These are phyloP conservation scores for Pseudomyrmex pallidus DNA, from an alignment of 1,140 invertebrate species.

Conservation along the genomic window DNA sequence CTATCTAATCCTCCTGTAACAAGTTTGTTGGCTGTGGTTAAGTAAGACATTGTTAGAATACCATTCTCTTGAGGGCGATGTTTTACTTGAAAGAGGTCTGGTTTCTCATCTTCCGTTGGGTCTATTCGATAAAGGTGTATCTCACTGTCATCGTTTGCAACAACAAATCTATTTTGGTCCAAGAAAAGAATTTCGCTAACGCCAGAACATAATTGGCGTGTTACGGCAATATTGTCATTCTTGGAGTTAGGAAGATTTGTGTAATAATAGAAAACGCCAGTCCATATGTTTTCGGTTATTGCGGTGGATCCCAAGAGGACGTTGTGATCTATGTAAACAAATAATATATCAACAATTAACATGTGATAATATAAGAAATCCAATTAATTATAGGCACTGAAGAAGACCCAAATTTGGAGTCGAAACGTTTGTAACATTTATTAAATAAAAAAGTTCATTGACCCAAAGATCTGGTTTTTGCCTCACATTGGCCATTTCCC, in stretches of 20 bases:
- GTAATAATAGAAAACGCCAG: constrained; percentile 79
- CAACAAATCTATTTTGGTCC: constrained; percentile 75
- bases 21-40: constrained; percentile 69
- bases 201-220: constrained; percentile 73
- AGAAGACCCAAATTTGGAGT: too few relatives aligned
- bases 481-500: too few relatives aligned
- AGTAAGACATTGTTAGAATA: constrained; percentile 76
- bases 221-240: constrained; percentile 63
- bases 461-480: too few relatives aligned
- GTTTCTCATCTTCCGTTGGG: constrained; percentile 29
- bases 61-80: constrained; percentile 79
- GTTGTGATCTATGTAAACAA: constrained; percentile 76
- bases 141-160: constrained; percentile 81
- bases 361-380: background rate
- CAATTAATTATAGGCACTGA: too few relatives aligned
- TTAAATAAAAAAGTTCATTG: too few relatives aligned
- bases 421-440: too few relatives aligned
- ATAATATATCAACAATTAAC: constrained; percentile 15
- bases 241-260: constrained; percentile 71
- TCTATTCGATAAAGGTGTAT: constrained; percentile 67
- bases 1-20: constrained; percentile 80
- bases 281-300: constrained; percentile 81
- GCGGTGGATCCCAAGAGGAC: constrained; percentile 80
- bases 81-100: constrained; percentile 69
- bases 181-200: constrained; percentile 74